Conservation (phyloP, 2,888 invertebrate genomes). For the Epinotia nisella region DNA sequence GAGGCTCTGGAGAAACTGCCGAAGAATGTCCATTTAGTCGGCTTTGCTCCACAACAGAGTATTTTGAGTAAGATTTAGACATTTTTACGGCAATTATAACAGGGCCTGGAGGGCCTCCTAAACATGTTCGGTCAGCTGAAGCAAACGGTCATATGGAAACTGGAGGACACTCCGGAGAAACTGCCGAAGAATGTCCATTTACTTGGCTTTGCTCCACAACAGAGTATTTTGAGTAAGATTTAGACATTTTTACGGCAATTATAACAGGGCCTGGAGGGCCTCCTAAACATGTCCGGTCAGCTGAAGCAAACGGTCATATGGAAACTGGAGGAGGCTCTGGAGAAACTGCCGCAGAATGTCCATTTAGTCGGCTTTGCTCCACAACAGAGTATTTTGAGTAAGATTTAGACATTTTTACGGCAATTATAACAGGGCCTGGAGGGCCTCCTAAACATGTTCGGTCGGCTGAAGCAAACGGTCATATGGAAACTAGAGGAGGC, state of each 20-base stretch:
- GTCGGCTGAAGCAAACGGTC: slow-evolving; percentile 69
- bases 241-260: slow-evolving; percentile 39
- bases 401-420: neutral
- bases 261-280: slow-evolving; percentile 56
- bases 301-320: slow-evolving; percentile 75
- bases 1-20: slow-evolving; percentile 61
- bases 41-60: slow-evolving; percentile 69
- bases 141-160: slow-evolving; percentile 77
- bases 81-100: slow-evolving; percentile 48
- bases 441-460: slow-evolving; percentile 66
- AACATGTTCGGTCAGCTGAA: slow-evolving; percentile 67
- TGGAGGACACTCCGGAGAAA: slow-evolving; percentile 63
- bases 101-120: slow-evolving; percentile 58
- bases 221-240: slow-evolving; percentile 45
- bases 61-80: slow-evolving; percentile 26
- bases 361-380: slow-evolving; percentile 72
- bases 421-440: slow-evolving; percentile 54
- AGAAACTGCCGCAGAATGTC: slow-evolving; percentile 67
- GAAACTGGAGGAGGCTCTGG: slow-evolving; percentile 70
- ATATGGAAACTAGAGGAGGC: slow-evolving; percentile 76
- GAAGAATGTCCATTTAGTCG: slow-evolving; percentile 68
- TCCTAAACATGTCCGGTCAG: slow-evolving; percentile 63
- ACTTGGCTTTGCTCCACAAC: slow-evolving; percentile 71
- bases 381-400: slow-evolving; percentile 52
- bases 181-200: slow-evolving; percentile 70